Evolutionary conservation across 2,888 invertebrate species (phyloP), one percentile per base, ranked within the genome.

Genomic region (Torymus aiolomorphi): DNA sequence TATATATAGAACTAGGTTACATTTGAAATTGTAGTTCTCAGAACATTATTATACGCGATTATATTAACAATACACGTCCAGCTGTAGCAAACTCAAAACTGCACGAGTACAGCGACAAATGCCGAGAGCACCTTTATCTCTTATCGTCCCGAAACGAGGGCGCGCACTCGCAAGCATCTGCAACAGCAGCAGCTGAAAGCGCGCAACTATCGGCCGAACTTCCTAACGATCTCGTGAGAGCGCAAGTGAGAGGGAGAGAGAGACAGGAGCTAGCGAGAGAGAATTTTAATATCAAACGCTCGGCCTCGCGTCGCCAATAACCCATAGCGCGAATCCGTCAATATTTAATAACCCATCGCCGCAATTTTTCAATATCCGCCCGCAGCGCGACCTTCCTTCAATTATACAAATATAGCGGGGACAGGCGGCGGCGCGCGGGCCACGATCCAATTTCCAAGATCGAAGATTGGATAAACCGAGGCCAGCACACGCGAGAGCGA

Each of bases 351-450:
- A 76, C 61, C 75, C 72, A 67, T 72, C 63, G 3, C 67, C 67
- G 62, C 71, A 80, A 76, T 76, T 72, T 76, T 80, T 80, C 76
- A 80, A 80, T 80, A 80, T 80, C 72, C 72, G 67, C 49, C 49
- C 12, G 49, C 54, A 51, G 57, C 10, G 20, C 14, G 11, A 31
- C 24, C 16, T 20, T 42, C 63, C 59, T 66, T 75, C 65, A 75
- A 75, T 75, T 75, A 61, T 65, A 65, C 75, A 71, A 70, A 75
- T 75, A 75, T 62, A 65, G 52, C 61, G n/a, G 54, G 31, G 31
- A 31, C 8, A 31, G 31, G 31, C 31, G 31, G 31, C 31, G 31
- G 2, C 2, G 31, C 31, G 24, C 2, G 0, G 18, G 65, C 54
- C 52, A 10, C 69, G 79, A 75, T 65, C 65, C 70, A 70, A 75